Conservation (phyloP, 2,797 vertebrate genomes). For the Psittacula derbiana region DNA sequence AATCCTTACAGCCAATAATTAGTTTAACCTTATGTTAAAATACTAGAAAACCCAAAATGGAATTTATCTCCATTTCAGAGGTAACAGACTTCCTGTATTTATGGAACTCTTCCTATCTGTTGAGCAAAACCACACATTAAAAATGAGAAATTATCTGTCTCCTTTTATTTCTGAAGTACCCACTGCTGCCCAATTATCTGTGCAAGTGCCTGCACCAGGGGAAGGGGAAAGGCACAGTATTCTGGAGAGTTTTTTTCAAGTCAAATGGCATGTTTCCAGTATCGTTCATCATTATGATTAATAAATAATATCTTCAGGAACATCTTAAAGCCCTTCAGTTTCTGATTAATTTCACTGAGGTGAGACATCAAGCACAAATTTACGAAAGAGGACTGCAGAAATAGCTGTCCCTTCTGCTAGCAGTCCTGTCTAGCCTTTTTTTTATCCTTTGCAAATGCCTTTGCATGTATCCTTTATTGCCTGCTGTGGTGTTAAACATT, state of each 20-base stretch:
- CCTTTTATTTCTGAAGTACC: neutral
- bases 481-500: neutral
- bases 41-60: neutral
- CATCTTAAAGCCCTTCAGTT: neutral
- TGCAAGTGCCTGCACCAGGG: neutral
- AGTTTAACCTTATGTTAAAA: conserved; percentile 1
- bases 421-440: neutral
- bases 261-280: neutral
- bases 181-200: neutral
- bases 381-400: neutral
- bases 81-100: neutral
- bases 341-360: neutral
- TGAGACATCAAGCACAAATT: neutral
- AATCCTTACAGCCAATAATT: conserved; percentile 1
- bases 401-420: neutral
- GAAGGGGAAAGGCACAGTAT: neutral
- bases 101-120: neutral
- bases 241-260: neutral
- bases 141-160: neutral
- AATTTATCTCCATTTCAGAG: neutral
- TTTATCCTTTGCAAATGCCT: neutral
- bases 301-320: neutral
- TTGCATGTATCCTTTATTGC: neutral
- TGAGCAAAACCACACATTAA: neutral
- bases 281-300: neutral